These are phyloP conservation scores for Anarhynchus alexandrinus DNA, from an alignment of 2,113 vertebrate genomes.

Conservation along the genomic window DNA sequence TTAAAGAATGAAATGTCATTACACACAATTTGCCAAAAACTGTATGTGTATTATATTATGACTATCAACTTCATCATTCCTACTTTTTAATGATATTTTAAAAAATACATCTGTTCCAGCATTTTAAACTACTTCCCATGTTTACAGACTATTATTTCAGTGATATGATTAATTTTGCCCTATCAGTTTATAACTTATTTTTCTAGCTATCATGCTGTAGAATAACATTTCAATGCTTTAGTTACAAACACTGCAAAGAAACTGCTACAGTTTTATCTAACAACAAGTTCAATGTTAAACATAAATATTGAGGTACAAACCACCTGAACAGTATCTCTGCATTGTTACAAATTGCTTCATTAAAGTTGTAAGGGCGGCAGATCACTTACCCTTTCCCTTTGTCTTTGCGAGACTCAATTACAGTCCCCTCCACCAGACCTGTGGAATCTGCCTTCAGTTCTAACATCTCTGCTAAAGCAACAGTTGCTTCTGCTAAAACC, in stretches of 20 bases:
- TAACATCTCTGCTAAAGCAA: conserved; percentile 88
- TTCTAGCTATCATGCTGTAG: not conserved
- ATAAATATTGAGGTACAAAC: not conserved
- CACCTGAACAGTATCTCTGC: not conserved
- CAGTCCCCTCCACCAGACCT: conserved; percentile 83
- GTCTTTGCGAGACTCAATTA: conserved; percentile 92
- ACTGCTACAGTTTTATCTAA: not conserved
- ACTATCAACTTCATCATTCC: not conserved
- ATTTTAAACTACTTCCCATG: not conserved
- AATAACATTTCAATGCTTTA: not conserved
- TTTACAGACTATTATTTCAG: not conserved
- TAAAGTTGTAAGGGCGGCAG: not conserved
- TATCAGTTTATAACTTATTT: not conserved
- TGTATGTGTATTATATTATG: not conserved
- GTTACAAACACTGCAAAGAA: not conserved
- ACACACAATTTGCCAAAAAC: not conserved
- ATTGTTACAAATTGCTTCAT: not conserved
- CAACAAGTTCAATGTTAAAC: not conserved
- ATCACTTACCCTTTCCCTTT: conserved; percentile 83
- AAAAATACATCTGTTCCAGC: not conserved
- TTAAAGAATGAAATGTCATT: not conserved
- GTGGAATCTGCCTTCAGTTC: conserved; percentile 87
- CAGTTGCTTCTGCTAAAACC: conserved; percentile 87
- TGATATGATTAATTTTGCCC: not conserved
- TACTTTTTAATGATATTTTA: not conserved